A percentile compares a stretch with the other conserved stretches of the same genome.
Evolutionary conservation across 2,797 vertebrate species (phyloP).

Genomic region (Sparus aurata): DNA sequence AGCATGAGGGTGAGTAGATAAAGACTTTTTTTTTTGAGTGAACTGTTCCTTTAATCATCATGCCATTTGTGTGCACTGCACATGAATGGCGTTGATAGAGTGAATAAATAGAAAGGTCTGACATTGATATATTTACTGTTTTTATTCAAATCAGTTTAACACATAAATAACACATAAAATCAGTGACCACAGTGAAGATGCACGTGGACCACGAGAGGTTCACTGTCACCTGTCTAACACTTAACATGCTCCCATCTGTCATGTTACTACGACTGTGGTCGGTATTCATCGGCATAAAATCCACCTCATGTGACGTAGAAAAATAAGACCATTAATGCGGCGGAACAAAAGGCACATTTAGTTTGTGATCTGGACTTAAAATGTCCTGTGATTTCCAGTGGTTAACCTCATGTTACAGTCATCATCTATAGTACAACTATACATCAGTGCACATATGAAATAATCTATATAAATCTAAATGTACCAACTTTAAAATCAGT

Average conservation of each 20-base stretch:
- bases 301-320: conserved; percentile 39
- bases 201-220: neutral
- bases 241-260: neutral
- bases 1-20: too few species aligned
- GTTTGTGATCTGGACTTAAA: conserved; percentile 9
- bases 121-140: neutral
- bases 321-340: conserved; percentile 17
- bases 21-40: too few species aligned
- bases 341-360: conserved; percentile 46
- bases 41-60: neutral
- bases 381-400: conserved; percentile 10
- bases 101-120: neutral
- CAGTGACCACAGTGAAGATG: neutral
- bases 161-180: too few species aligned
- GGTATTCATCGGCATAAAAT: conserved; percentile 18
- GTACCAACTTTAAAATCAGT: neutral
- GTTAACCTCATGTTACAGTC: conserved; percentile 12
- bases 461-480: neutral
- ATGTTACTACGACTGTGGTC: conserved; percentile 8
- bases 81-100: neutral
- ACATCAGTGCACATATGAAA: neutral
- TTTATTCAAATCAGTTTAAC: conserved; percentile 23
- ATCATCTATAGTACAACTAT: neutral
- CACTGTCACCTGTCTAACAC: neutral
- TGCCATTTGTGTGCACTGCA: neutral